Percentiles rank a stretch among this genome's conserved stretches.
These are phyloP conservation scores for Etheostoma cragini DNA, from an alignment of 2,113 vertebrate species.

Conservation along the genomic window DNA sequence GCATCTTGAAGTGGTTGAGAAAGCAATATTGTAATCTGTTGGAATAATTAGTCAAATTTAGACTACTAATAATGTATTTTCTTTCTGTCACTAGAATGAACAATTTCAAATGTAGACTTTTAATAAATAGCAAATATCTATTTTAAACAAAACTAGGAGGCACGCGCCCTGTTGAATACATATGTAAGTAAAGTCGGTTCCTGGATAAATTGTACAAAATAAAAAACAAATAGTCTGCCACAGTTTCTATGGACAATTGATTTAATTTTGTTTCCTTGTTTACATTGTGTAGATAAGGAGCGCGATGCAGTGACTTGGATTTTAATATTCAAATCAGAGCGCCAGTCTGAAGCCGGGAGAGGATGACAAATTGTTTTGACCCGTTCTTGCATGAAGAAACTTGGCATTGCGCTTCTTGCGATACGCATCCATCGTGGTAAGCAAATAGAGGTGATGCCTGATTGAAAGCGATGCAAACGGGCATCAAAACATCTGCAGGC, in stretches of 20 bases:
- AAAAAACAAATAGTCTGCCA: slow-evolving; percentile 58
- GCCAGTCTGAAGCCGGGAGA: slow-evolving; percentile 59
- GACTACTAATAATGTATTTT: neutral
- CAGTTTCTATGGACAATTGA: slow-evolving; percentile 71
- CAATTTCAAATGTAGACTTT: neutral
- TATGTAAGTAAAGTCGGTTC: slow-evolving; percentile 32
- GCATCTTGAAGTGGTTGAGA: neutral
- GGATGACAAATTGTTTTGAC: slow-evolving; percentile 62
- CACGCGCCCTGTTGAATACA: slow-evolving; percentile 20
- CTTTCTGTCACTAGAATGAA: slow-evolving; percentile 11
- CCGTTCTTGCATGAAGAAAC: slow-evolving; percentile 71
- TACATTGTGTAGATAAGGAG: slow-evolving; percentile 62
- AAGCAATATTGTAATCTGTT: neutral
- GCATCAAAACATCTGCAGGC: slow-evolving; percentile 68
- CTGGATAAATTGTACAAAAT: slow-evolving; percentile 40
- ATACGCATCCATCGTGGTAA: slow-evolving; percentile 66
- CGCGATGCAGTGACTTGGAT: slow-evolving; percentile 62
- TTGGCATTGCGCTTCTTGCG: slow-evolving; percentile 65
- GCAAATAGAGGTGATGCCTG: slow-evolving; percentile 72
- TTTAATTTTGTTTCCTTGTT: slow-evolving; percentile 74
- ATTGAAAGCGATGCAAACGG: slow-evolving; percentile 70
- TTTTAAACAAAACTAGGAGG: slow-evolving; percentile 23
- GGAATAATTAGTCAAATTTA: neutral
- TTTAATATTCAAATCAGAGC: slow-evolving; percentile 81
- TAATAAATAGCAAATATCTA: slow-evolving; percentile 37